A percentile compares a stretch with the other conserved stretches of the same genome.
These are phyloP conservation scores for Cephonodes hylas DNA, from an alignment of 2,888 invertebrate genomes.

Conservation along the genomic window DNA sequence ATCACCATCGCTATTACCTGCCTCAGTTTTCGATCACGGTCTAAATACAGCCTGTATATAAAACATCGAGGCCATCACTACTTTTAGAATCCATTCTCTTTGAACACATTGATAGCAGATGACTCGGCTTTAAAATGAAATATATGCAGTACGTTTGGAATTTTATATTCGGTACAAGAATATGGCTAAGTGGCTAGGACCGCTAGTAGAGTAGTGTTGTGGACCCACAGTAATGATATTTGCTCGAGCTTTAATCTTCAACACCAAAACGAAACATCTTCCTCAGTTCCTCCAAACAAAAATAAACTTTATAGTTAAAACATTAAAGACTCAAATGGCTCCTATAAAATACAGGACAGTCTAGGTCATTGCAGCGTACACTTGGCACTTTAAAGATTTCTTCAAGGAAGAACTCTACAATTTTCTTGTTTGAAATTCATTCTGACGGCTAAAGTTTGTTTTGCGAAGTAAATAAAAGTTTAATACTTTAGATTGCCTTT, in stretches of 20 bases:
- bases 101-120: too few relatives aligned
- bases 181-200: conserved; percentile 59
- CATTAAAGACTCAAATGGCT: conserved; percentile 22
- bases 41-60: too few relatives aligned
- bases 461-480: conserved; percentile 54
- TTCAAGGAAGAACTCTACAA: conserved; percentile 56
- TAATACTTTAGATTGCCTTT: conserved; percentile 50
- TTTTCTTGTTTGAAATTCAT: conserved; percentile 69
- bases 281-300: conserved; percentile 3
- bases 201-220: conserved; percentile 55
- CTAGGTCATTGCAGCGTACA: conserved; percentile 39
- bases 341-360: conserved; percentile 20
- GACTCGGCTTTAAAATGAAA: too few relatives aligned
- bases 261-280: conserved; percentile 35
- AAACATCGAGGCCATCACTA: too few relatives aligned
- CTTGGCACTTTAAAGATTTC: conserved; percentile 57
- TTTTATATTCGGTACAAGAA: conserved; percentile 33
- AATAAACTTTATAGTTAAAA: background rate
- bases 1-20: too few relatives aligned
- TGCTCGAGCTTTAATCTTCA: conserved; percentile 44
- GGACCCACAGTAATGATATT: conserved; percentile 70
- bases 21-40: too few relatives aligned
- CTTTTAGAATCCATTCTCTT: too few relatives aligned
- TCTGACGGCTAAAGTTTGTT: conserved; percentile 55
- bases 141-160: too few relatives aligned